Evolutionary conservation across 2,888 invertebrate genomes (phyloP).

Genomic region (Azorinus chamasolen): DNA sequence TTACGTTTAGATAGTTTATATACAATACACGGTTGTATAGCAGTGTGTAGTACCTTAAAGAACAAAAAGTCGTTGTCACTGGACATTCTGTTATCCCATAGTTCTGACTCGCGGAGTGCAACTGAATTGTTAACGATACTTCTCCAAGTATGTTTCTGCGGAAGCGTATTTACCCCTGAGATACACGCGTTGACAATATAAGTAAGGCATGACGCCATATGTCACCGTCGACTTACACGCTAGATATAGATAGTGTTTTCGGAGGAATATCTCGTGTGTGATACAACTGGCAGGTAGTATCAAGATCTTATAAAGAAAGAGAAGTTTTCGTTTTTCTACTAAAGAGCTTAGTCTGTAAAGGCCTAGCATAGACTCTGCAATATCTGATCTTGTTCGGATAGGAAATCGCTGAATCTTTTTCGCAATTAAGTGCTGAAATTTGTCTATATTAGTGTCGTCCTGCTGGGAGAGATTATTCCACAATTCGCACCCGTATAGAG

Average conservation of each 20-base stretch:
- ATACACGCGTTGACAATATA: too few relatives aligned
- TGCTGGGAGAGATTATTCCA: slow-evolving; percentile 13
- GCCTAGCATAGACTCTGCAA: slow-evolving; percentile 16
- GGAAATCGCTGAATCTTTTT: slow-evolving; percentile 18
- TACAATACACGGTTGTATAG: too few relatives aligned
- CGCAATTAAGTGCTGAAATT: slow-evolving; percentile 18
- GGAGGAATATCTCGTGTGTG: not conserved
- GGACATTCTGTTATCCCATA: too few relatives aligned
- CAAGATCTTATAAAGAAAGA: slow-evolving; percentile 21
- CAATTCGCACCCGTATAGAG: slow-evolving; percentile 22
- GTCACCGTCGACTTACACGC: not conserved
- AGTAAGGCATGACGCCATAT: not conserved
- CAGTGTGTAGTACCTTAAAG: too few relatives aligned
- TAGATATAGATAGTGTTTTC: not conserved
- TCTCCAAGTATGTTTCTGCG: too few relatives aligned
- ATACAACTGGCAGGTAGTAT: not conserved
- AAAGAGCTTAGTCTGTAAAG: not conserved
- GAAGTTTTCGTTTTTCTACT: slow-evolving; percentile 13
- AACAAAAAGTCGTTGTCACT: too few relatives aligned
- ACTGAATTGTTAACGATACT: too few relatives aligned
- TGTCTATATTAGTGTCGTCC: not conserved
- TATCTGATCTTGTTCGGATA: slow-evolving; percentile 14
- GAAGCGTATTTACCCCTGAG: too few relatives aligned
- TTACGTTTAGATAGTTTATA: too few relatives aligned
- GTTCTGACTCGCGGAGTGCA: too few relatives aligned